Percentiles rank a stretch among this genome's conserved stretches.
Conservation (phyloP, 2,113 vertebrate species). For the Amia ocellicauda region DNA sequence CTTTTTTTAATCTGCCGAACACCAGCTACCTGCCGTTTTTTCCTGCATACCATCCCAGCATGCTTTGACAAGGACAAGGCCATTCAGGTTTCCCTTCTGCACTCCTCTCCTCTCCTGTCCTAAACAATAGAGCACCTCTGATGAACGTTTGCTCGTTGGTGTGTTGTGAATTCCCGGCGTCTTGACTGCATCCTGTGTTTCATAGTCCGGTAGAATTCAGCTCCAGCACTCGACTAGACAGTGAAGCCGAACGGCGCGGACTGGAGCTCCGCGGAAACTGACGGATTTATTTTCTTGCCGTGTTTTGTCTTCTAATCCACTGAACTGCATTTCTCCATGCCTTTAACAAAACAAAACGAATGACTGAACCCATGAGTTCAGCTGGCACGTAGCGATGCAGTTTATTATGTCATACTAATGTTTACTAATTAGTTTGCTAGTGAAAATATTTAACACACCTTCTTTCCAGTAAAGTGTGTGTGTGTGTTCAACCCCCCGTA, state of each 20-base stretch:
- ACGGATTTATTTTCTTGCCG: not conserved
- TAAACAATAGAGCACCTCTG: no score
- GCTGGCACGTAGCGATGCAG: no score
- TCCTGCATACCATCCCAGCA: conserved; percentile 12
- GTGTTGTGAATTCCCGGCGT: not conserved
- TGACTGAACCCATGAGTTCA: no score
- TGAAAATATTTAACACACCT: not conserved
- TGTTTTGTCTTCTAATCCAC: no score
- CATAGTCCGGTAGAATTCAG: no score
- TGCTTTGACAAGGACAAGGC: conserved; percentile 8
- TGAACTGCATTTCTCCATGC: no score
- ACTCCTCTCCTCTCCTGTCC: conserved; percentile 17
- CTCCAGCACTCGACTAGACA: no score
- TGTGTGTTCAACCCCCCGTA: no score
- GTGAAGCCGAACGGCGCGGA: no score
- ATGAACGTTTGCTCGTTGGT: not conserved
- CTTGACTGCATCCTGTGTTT: conserved; percentile 8
- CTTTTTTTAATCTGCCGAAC: not conserved
- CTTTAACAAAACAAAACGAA: no score
- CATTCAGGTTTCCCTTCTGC: conserved; percentile 1
- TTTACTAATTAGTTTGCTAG: not conserved
- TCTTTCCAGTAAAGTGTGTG: conserved; percentile 30
- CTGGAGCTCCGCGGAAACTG: no score
- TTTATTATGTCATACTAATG: not conserved
- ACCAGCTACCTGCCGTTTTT: conserved; percentile 18